Evolutionary conservation across 2,888 invertebrate genomes (phyloP), one percentile per base, ranked within the genome.

Genomic region (Aromia moschata): DNA sequence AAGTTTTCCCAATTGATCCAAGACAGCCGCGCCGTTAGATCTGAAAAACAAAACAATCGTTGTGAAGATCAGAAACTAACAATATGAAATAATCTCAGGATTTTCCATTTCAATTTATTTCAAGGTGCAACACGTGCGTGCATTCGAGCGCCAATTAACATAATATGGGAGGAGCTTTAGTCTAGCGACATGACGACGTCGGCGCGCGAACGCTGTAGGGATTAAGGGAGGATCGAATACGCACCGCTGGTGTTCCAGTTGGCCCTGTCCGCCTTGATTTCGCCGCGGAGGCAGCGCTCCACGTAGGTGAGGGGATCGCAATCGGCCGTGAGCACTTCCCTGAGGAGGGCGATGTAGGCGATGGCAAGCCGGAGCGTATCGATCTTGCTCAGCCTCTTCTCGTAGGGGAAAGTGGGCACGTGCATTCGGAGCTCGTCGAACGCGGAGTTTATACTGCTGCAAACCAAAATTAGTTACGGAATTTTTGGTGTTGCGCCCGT

Each of bases 1-100:
- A 99, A 85, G 77, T 96, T 96, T 80, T 97, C 96, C 98, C 98
- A 99, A 77, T 98, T 97, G 72, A 99, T 98, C 98, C 98, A 99
- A 0, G 96, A 96, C 18, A 99, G 84, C 55, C 98, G 85, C 0
- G 98, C 98, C 0, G 98, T 96, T 68, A 99, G 83, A 87, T 98
- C 98, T 98, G 83, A 31, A 69, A 69, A 30, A 5, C 7, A 25
- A 25, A 25, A 25, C 25, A 25, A 25, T 25, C 3, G 7, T 25
- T 25, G 4, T 25, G 25, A 7, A 25, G 25, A n/a, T n/a, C n/a
- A n/a, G n/a, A n/a, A n/a, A n/a, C n/a, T n/a, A n/a, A n/a, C n/a
- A n/a, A n/a, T n/a, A n/a, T n/a, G n/a, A n/a, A n/a, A n/a, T n/a
- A n/a, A n/a, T n/a, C n/a, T n/a, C n/a, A n/a, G n/a, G n/a, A n/a